These are phyloP conservation scores for Tenualosa ilisha DNA, from an alignment of 2,797 vertebrate genomes.

Conservation along the genomic window DNA sequence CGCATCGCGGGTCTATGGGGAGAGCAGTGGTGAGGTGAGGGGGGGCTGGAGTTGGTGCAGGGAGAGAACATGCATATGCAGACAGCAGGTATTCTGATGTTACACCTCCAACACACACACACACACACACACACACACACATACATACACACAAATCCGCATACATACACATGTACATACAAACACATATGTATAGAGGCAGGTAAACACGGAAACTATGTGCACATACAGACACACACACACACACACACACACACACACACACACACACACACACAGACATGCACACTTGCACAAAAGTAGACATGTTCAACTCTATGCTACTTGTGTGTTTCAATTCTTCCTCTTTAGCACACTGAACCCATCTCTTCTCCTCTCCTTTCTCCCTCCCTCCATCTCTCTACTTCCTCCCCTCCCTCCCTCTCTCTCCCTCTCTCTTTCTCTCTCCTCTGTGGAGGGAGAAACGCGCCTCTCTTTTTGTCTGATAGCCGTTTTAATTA, in stretches of 20 bases:
- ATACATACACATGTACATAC: not conserved
- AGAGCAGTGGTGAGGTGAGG: not conserved
- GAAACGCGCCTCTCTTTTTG: constrained; percentile 43
- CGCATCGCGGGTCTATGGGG: not conserved
- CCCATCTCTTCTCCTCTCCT: not conserved
- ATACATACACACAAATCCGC: not conserved
- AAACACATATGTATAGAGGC: too few species aligned
- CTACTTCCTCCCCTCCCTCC: not conserved
- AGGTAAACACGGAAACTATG: too few species aligned
- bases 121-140: not conserved
- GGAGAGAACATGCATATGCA: not conserved
- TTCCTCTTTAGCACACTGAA: not conserved
- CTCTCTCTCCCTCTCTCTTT: not conserved
- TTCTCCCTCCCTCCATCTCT: not conserved
- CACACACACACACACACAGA: not conserved
- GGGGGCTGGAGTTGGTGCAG: not conserved
- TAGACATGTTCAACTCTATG: not conserved
- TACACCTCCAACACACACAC: not conserved
- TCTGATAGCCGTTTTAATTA: constrained; percentile 59
- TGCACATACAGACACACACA: not conserved
- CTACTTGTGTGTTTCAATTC: not conserved
- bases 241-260: not conserved
- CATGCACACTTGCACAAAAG: not conserved
- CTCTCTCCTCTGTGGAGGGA: not conserved
- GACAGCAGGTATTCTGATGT: not conserved